Base-by-base conservation (phyloP, 2,113 vertebrate genomes). In the Aviceda subcristata region DNA sequence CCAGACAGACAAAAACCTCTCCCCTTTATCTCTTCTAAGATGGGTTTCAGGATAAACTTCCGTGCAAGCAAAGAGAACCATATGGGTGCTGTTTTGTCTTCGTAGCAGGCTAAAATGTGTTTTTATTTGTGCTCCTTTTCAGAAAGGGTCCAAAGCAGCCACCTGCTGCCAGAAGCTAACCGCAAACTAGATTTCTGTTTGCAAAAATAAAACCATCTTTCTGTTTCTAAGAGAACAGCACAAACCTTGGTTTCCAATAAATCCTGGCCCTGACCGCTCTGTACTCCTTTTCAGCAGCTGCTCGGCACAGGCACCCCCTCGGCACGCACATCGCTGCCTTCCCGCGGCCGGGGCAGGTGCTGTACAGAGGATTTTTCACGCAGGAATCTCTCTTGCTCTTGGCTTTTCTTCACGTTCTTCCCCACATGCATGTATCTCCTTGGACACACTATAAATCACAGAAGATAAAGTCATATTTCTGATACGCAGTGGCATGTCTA, bases 141-240 rank as follows among this genome's bases (percentile, higher is more conserved):
- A 51, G 67, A 76, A 72, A 39, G 53, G 67, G 68, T 39, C 68
- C 50, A 15, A 71, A 55, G 67, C 46, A 84, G 88, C 75, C 95
- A 95, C 81, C 94, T 95, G 94, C 63, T 68, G 48, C 91, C 68
- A 50, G 73, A 26, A 51, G 66, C 55, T 55, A 29, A 67, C 91
- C 81, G 55, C 86, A 95, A 51, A 38, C 27, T 9, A 20, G 30
- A 53, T 62, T 79, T 62, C 76, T 63, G 46, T 26, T 83, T 53
- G 74, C 67, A 67, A 79, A 86, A 86, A 83, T 55, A 72, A 62
- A 51, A 7, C 66, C 15, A 27, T n/a, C 62, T 79, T 77, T 88
- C 83, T 72, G 75, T 91, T 88, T 53, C 74, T 39, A 60, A 39
- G 60, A 86, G 32, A 78, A 38, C 24, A 13, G 63, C 2, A 32